Conservation (phyloP, 2,113 vertebrate species). For the Forbesichthys agassizii region DNA sequence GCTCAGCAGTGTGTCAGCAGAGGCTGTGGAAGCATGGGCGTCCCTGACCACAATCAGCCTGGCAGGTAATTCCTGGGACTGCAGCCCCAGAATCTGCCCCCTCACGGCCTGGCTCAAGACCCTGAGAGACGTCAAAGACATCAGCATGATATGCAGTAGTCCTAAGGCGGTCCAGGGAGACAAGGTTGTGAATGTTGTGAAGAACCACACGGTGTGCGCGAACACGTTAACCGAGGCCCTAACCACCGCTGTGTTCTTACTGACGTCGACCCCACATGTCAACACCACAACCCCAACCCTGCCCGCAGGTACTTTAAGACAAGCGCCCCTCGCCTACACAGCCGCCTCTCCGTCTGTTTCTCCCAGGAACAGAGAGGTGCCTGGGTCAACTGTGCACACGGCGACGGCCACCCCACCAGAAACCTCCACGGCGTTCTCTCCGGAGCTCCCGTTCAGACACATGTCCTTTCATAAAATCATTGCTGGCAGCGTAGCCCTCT, state of each 20-base stretch:
- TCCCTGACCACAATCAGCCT: slow-evolving; percentile 89
- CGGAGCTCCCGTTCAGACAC: slow-evolving; percentile 89
- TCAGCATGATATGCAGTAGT: slow-evolving; percentile 93
- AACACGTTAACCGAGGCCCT: slow-evolving; percentile 45
- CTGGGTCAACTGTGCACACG: slow-evolving; percentile 34
- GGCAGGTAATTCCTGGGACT: slow-evolving; percentile 96
- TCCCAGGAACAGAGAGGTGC: slow-evolving; percentile 57
- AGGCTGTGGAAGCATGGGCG: slow-evolving; percentile 89
- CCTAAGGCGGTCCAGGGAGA: slow-evolving; percentile 91
- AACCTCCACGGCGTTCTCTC: slow-evolving; percentile 66
- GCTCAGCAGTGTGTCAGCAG: slow-evolving; percentile 89
- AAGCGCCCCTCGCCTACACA: slow-evolving; percentile 68
- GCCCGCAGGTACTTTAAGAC: background rate
- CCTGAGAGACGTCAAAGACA: slow-evolving; percentile 88
- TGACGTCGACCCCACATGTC: slow-evolving; percentile 47
- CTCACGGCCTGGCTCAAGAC: slow-evolving; percentile 91
- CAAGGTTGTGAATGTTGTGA: slow-evolving; percentile 86
- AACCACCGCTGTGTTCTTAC: slow-evolving; percentile 30
- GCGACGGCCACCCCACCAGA: slow-evolving; percentile 28
- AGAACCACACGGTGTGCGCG: slow-evolving; percentile 85
- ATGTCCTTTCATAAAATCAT: slow-evolving; percentile 97
- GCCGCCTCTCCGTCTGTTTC: slow-evolving; percentile 72
- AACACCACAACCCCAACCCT: slow-evolving; percentile 63
- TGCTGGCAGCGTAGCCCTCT: slow-evolving; percentile 93
- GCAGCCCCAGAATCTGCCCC: slow-evolving; percentile 89